A percentile compares a stretch with the other conserved stretches of the same genome.
These are phyloP conservation scores for Brienomyrus brachyistius DNA, from an alignment of 2,113 vertebrate species.

Conservation along the genomic window DNA sequence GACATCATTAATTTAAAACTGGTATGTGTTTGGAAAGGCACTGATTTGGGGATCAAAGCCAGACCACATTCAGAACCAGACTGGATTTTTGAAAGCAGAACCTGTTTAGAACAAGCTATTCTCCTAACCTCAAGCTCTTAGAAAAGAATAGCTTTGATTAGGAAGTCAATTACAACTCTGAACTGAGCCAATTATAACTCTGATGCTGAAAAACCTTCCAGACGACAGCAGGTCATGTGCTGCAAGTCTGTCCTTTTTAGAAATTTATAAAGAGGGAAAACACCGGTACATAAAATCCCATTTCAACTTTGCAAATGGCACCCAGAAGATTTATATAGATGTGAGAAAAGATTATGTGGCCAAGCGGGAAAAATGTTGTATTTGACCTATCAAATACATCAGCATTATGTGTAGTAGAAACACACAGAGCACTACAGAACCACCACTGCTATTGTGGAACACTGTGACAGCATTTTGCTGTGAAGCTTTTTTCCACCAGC, in stretches of 20 bases:
- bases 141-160: not conserved
- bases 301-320: not conserved
- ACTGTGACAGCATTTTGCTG: not conserved
- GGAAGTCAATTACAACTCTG: not conserved
- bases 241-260: not conserved
- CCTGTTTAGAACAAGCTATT: not conserved
- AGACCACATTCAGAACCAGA: not conserved
- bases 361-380: not conserved
- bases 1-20: not conserved
- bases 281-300: not conserved
- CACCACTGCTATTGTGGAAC: not conserved
- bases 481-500: not conserved
- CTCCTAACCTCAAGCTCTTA: not conserved
- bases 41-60: not conserved
- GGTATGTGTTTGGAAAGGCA: not conserved
- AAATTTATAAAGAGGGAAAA: not conserved
- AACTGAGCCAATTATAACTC: not conserved
- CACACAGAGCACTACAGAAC: not conserved
- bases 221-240: not conserved
- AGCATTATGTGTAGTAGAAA: not conserved
- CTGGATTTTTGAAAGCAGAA: not conserved
- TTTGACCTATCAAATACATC: not conserved
- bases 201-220: not conserved
- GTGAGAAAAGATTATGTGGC: not conserved
- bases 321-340: not conserved